Conservation (phyloP, 92 coral and sea anemone species). For the Desmophyllum pertusum region DNA sequence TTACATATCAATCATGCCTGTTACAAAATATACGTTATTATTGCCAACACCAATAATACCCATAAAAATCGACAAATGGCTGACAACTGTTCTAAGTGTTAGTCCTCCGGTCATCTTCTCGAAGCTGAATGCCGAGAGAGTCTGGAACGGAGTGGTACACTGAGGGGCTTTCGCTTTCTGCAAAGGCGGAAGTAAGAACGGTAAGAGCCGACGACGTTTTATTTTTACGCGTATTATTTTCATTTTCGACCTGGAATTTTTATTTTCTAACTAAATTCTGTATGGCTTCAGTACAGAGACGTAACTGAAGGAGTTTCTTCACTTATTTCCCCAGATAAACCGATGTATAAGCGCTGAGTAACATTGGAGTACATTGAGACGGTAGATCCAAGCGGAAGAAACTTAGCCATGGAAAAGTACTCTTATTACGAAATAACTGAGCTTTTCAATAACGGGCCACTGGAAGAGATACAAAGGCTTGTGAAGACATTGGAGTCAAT, state of each 20-base stretch:
- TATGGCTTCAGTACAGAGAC: background rate
- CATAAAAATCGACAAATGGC: too few species aligned
- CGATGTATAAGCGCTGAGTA: background rate
- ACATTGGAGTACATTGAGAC: background rate
- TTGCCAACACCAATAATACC: too few species aligned
- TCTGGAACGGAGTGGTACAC: too few species aligned
- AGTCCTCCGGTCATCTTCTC: too few species aligned
- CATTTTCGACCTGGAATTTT: background rate
- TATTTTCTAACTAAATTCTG: background rate
- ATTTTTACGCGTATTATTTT: background rate
- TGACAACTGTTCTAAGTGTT: too few species aligned
- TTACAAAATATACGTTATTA: too few species aligned
- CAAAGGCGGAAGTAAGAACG: background rate
- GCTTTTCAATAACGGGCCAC: constrained; percentile 15
- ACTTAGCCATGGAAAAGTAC: constrained; percentile 22
- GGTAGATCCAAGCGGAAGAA: background rate
- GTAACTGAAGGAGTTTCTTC: background rate
- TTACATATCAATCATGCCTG: too few species aligned
- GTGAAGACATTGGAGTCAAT: constrained; percentile 28
- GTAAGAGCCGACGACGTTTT: background rate
- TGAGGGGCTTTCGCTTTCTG: background rate
- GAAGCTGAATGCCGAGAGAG: too few species aligned
- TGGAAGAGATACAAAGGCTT: constrained; percentile 35
- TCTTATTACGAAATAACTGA: constrained; percentile 16
- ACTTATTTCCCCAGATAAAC: background rate